These are phyloP conservation scores for Neoniphon sammara DNA, from an alignment of 2,797 vertebrate species.

Conservation along the genomic window DNA sequence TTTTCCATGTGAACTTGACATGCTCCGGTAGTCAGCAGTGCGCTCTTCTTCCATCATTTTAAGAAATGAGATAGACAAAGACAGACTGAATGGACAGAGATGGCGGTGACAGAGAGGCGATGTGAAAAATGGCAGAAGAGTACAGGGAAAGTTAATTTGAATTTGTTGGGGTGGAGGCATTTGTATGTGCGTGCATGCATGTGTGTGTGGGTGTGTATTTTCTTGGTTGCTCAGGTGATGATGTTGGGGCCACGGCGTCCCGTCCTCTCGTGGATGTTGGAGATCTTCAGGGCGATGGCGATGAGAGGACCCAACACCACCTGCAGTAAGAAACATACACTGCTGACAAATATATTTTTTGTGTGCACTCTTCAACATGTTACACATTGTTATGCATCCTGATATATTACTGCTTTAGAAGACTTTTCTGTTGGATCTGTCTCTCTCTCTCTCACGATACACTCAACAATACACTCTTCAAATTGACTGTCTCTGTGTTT, in stretches of 20 bases:
- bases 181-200: conserved; percentile 24
- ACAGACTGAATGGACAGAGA: conserved; percentile 5
- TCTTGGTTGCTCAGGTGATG: conserved; percentile 93
- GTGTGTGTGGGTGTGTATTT: conserved; percentile 48
- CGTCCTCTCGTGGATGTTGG: conserved; percentile 95
- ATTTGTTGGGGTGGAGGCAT: conserved; percentile 39
- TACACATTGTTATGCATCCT: too few species aligned
- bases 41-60: neutral
- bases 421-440: too few species aligned
- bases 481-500: too few species aligned
- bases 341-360: neutral
- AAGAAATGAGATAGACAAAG: conserved; percentile 10
- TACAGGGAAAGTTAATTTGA: conserved; percentile 30
- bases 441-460: too few species aligned
- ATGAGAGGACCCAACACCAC: conserved; percentile 97
- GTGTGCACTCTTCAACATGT: neutral
- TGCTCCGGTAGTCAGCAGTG: conserved; percentile 4
- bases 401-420: too few species aligned
- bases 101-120: conserved; percentile 11
- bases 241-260: conserved; percentile 93
- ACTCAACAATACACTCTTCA: too few species aligned
- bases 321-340: conserved; percentile 72
- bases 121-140: conserved; percentile 28
- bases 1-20: conserved; percentile 29
- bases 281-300: conserved; percentile 97